phyloP scores from a whole-genome alignment of 2,797 vertebrate species.

The Apogon hyalosoma region DNA sequence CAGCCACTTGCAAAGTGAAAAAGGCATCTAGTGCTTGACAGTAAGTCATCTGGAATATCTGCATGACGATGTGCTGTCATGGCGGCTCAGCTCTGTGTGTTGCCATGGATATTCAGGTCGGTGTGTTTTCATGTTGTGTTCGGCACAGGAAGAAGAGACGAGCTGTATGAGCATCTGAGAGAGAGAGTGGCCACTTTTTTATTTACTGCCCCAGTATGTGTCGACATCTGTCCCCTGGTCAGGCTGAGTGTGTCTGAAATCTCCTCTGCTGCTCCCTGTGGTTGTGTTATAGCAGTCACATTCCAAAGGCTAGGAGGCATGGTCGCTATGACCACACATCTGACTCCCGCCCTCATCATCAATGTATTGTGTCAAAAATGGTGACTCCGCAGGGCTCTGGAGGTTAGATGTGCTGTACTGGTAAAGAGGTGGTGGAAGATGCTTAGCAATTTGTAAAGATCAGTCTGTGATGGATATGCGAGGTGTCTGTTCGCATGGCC shows the following conservation, averaged over 20 bases:
- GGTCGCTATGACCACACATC: conserved; percentile 65
- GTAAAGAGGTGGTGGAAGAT: conserved; percentile 62
- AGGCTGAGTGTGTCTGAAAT: conserved; percentile 78
- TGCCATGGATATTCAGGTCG: conserved; percentile 70
- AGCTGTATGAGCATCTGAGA: conserved; percentile 65
- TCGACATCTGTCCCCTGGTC: conserved; percentile 78
- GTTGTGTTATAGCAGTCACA: conserved; percentile 77
- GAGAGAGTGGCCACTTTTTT: conserved; percentile 64
- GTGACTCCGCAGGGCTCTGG: conserved; percentile 72
- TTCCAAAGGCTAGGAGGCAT: conserved; percentile 72
- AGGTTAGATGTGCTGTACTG: conserved; percentile 76
- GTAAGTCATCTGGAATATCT: conserved; percentile 77
- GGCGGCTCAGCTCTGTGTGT: conserved; percentile 71
- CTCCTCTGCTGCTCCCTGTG: conserved; percentile 79
- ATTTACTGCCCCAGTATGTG: conserved; percentile 72
- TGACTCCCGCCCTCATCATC: conserved; percentile 71
- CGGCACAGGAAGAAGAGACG: conserved; percentile 67
- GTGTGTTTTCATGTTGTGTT: conserved; percentile 77
- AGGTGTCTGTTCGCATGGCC: conserved; percentile 74
- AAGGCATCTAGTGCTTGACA: conserved; percentile 72
- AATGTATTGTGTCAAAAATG: conserved; percentile 75
- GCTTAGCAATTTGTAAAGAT: conserved; percentile 67
- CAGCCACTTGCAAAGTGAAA: conserved; percentile 70
- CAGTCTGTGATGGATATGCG: conserved; percentile 75
- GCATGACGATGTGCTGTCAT: conserved; percentile 77